These are phyloP conservation scores for Poecilia gillii DNA, from an alignment of 2,797 vertebrate genomes.

Conservation along the genomic window DNA sequence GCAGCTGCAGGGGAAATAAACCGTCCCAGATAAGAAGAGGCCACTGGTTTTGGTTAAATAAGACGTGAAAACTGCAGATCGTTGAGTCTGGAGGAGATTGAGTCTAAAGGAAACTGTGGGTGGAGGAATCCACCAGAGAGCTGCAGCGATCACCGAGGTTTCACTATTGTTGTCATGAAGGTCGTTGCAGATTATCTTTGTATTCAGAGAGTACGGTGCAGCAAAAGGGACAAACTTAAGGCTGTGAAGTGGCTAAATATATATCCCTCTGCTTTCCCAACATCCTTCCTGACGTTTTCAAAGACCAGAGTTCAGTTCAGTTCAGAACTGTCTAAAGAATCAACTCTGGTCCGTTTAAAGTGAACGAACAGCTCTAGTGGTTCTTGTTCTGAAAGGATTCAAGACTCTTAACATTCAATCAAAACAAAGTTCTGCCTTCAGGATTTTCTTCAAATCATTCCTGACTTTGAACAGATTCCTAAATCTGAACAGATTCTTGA, in stretches of 20 bases:
- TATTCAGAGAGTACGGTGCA: background rate
- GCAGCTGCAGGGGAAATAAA: background rate
- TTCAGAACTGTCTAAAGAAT: background rate
- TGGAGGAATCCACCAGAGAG: background rate
- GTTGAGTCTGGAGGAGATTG: background rate
- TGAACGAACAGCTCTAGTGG: background rate
- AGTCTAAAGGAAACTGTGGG: background rate
- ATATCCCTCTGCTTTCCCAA: background rate
- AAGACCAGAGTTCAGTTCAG: background rate
- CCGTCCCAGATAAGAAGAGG: background rate
- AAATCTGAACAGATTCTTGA: background rate
- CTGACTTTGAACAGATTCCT: background rate
- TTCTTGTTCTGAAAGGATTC: background rate
- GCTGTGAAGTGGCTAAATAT: background rate
- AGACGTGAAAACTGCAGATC: background rate
- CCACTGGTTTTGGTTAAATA: background rate
- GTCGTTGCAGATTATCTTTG: background rate
- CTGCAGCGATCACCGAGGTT: background rate
- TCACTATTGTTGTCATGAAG: conserved; percentile 3
- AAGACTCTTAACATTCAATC: background rate
- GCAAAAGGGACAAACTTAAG: conserved; percentile 4
- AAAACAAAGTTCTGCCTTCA: background rate
- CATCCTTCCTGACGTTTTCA: background rate
- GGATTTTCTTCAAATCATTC: background rate
- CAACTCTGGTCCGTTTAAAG: background rate